Conservation (phyloP, 2,113 vertebrate species). For the Paedocypris sp. region DNA sequence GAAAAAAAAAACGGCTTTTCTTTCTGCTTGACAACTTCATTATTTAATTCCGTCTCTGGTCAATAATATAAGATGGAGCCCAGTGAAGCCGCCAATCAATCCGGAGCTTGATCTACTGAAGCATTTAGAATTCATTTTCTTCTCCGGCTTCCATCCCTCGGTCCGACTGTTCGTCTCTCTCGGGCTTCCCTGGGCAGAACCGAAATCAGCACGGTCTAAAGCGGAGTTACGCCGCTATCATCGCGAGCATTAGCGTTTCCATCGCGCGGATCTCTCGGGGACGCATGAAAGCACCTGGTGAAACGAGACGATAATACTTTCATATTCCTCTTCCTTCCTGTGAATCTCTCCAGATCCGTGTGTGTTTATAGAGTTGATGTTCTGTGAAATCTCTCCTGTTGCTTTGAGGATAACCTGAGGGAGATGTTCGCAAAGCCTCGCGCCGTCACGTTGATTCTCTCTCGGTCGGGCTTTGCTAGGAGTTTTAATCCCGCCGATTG, state of each 20-base stretch:
- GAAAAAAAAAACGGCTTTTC: neutral
- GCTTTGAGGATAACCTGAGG: neutral
- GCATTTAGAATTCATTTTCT: slow-evolving; percentile 35
- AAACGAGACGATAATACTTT: neutral
- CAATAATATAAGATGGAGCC: slow-evolving; percentile 40
- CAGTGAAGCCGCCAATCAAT: neutral
- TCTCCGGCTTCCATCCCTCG: neutral
- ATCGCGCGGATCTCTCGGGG: neutral
- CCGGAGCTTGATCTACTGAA: slow-evolving; percentile 15
- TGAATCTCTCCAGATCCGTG: neutral
- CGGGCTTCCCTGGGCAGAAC: slow-evolving; percentile 15
- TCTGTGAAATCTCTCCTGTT: slow-evolving; percentile 12
- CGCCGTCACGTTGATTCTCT: neutral
- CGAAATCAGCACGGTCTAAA: too few species aligned
- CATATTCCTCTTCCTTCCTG: too few species aligned
- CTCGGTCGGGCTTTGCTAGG: neutral
- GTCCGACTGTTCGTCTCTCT: slow-evolving; percentile 30
- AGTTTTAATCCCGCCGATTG: neutral
- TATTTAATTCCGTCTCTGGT: too few species aligned
- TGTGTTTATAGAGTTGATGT: slow-evolving; percentile 3
- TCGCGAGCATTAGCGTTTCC: neutral
- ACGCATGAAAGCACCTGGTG: neutral
- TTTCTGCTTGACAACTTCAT: slow-evolving; percentile 40
- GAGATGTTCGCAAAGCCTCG: neutral
- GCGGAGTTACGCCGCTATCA: too few species aligned